Evolutionary conservation across 2,797 vertebrate species (phyloP).

Genomic region (Spinibarbus caldwelli): DNA sequence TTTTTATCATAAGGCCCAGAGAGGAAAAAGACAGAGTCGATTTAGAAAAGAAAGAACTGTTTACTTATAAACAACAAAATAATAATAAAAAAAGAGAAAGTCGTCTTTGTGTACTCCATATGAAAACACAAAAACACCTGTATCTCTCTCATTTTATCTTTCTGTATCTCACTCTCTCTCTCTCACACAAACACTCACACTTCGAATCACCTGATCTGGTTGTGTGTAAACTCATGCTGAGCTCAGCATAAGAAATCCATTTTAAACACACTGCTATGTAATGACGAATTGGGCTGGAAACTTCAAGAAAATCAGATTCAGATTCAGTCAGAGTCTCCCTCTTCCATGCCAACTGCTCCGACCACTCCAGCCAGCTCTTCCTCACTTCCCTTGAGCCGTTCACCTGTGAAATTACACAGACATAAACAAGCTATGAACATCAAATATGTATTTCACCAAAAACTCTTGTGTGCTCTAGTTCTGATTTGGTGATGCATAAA

Average conservation of each 20-base stretch:
- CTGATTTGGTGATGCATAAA: neutral
- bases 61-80: constrained; percentile 48
- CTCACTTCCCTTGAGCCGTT: constrained; percentile 90
- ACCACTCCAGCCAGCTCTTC: constrained; percentile 85
- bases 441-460: neutral
- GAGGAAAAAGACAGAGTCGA: constrained; percentile 11
- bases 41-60: constrained; percentile 23
- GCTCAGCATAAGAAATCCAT: neutral
- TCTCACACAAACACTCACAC: neutral
- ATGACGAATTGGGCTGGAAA: neutral
- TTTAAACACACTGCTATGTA: neutral
- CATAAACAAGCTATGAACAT: constrained; percentile 21
- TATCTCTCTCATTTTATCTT: neutral
- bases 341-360: constrained; percentile 75
- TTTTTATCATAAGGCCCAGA: neutral
- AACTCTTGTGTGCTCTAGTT: neutral
- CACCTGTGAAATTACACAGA: constrained; percentile 76
- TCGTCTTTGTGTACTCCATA: neutral
- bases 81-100: constrained; percentile 46
- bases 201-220: neutral
- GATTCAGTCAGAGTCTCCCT: constrained; percentile 88
- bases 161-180: neutral
- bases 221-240: neutral
- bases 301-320: neutral
- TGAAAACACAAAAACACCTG: constrained; percentile 17